Evolutionary conservation across 2,113 vertebrate genomes (phyloP).

Genomic region (Nettapus auritus): DNA sequence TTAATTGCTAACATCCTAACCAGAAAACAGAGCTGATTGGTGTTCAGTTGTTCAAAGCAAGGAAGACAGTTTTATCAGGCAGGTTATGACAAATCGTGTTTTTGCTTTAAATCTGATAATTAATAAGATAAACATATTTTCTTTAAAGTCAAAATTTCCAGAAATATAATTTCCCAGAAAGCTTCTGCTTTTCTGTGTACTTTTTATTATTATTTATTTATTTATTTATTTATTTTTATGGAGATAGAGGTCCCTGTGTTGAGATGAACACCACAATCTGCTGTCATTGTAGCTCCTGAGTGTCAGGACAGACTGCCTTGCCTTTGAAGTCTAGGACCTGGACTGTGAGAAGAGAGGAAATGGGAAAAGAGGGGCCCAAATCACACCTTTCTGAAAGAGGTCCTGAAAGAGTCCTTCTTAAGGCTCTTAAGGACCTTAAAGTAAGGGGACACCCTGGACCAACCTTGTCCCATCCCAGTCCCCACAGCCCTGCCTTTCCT

Average conservation of each 20-base stretch:
- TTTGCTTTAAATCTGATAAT: neutral
- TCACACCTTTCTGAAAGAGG: neutral
- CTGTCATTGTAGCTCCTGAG: too few species aligned
- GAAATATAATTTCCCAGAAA: neutral
- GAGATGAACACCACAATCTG: neutral
- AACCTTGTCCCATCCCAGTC: fast-evolving
- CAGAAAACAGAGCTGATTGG: neutral
- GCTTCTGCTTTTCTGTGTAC: fast-evolving
- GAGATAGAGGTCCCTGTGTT: neutral
- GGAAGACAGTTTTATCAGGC: neutral
- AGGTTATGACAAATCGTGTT: neutral
- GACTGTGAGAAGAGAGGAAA: neutral
- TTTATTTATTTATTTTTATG: neutral
- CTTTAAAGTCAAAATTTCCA: neutral
- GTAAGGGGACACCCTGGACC: too few species aligned
- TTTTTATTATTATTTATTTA: too few species aligned
- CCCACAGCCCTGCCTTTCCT: neutral
- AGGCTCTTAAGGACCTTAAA: neutral
- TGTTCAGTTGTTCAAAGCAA: neutral
- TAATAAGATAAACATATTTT: neutral
- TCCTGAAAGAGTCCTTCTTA: neutral
- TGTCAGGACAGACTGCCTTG: neutral
- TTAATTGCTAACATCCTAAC: neutral
- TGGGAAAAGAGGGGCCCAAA: fast-evolving
- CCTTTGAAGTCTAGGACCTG: neutral